Base-by-base conservation (phyloP, 2,888 invertebrate genomes). In the Ptychoptera contaminata region DNA sequence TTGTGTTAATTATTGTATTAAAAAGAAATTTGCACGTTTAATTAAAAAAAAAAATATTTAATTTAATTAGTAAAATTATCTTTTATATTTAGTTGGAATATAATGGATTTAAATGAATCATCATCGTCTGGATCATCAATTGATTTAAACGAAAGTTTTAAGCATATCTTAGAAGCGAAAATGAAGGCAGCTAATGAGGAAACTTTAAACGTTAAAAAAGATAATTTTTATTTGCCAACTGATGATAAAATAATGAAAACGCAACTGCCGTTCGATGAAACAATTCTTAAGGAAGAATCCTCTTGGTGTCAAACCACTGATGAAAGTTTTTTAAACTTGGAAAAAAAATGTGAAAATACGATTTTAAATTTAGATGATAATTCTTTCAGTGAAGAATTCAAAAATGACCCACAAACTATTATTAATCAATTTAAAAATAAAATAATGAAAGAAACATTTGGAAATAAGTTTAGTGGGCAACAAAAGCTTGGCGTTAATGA, bases 401-500 rank as follows among this genome's bases (percentile, higher is more conserved):
- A 31, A 9, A 34, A 42, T n/a, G 42, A 42, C 6, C 34, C 42
- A n/a, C 34, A 34, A n/a, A 23, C 42, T 2, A 16, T 11, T 12
- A 35, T 42, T n/a, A 34, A 42, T 34, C 34, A 16, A n/a, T 23
- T 23, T 23, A 23, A 23, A 23, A 23, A 23, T 23, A 23, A 23
- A 23, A 23, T 23, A 23, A 23, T 40, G 11, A 56, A 55, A 30
- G 49, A 51, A 9, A 29, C 40, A 2, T 10, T 36, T 23, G 23
- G 3, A 23, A 23, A 23, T 23, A 23, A 23, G 3, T 23, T 23
- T 3, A 23, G 3, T 23, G 23, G 23, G 7, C 23, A 23, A 7
- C 23, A 23, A 7, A 23, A 23, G 23, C 23, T 23, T 8, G 34
- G 45, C 11, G 50, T 47, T 3, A 58, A 63, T 30, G 56, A 54